These are phyloP conservation scores for Neocrepidodera transversa DNA, from an alignment of 2,888 invertebrate genomes.

Conservation along the genomic window DNA sequence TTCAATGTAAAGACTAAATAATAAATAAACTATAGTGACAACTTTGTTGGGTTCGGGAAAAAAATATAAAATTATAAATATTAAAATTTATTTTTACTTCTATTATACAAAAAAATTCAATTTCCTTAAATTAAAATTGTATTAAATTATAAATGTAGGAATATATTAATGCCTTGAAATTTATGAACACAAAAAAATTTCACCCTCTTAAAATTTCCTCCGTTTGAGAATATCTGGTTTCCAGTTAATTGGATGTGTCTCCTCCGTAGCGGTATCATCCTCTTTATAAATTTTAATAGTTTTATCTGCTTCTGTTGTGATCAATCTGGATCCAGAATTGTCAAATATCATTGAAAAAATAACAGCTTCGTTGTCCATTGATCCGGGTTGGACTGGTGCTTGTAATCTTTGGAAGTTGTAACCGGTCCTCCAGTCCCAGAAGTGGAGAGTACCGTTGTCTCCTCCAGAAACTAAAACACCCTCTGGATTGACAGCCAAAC, in stretches of 20 bases:
- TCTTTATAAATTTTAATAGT: slow-evolving; percentile 99
- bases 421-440: slow-evolving; percentile 99
- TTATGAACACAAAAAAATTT: too few relatives aligned
- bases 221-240: slow-evolving; percentile 94
- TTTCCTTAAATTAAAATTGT: too few relatives aligned
- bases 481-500: slow-evolving; percentile 92
- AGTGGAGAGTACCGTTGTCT: slow-evolving; percentile 96
- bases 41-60: too few relatives aligned
- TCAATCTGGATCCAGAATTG: slow-evolving; percentile 83
- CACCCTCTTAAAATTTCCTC: slow-evolving; percentile 77
- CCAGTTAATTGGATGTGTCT: slow-evolving; percentile 97
- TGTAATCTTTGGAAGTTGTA: slow-evolving; percentile 94
- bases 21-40: too few relatives aligned
- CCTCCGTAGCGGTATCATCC: slow-evolving; percentile 95
- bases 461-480: slow-evolving; percentile 97
- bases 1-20: too few relatives aligned
- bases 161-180: too few relatives aligned
- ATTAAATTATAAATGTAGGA: too few relatives aligned
- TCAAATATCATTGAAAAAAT: slow-evolving; percentile 96
- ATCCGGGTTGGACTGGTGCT: slow-evolving; percentile 96
- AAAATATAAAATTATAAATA: too few relatives aligned
- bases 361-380: slow-evolving; percentile 99
- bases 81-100: too few relatives aligned
- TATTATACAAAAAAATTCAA: too few relatives aligned
- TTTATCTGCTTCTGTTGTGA: slow-evolving; percentile 98